These are phyloP conservation scores for Potamilus streckersoni DNA, from an alignment of 1,140 invertebrate species.

Conservation along the genomic window DNA sequence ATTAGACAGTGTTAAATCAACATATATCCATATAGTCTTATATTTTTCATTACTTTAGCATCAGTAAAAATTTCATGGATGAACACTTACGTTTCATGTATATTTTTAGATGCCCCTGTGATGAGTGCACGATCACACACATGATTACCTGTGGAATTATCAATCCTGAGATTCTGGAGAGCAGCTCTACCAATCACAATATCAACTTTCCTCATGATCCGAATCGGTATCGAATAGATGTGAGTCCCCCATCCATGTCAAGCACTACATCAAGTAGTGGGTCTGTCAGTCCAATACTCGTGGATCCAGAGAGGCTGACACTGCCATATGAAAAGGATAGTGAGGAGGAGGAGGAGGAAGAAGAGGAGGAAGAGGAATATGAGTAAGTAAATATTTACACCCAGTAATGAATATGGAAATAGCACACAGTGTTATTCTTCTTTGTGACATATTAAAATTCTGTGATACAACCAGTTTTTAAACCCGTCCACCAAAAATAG, in stretches of 20 bases:
- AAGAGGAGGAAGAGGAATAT: constrained; percentile 24
- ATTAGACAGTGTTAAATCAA: no score
- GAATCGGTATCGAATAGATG: constrained; percentile 58
- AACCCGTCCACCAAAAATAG: no score
- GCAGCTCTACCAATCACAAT: constrained; percentile 27
- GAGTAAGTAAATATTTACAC: constrained; percentile 30
- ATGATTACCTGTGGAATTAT: constrained; percentile 68
- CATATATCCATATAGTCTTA: no score
- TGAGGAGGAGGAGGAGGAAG: no score
- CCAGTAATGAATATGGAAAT: no score
- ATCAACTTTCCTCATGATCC: constrained; percentile 57
- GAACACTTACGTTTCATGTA: background rate
- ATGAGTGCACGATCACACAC: constrained; percentile 67
- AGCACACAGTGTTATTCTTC: no score
- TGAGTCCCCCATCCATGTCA: constrained; percentile 65
- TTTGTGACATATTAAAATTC: no score
- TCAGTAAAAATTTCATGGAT: no score
- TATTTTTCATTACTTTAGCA: no score
- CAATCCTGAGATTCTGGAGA: constrained; percentile 58
- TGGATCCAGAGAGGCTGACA: constrained; percentile 54
- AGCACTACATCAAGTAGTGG: constrained; percentile 64
- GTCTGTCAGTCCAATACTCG: constrained; percentile 61
- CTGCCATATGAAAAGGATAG: constrained; percentile 37
- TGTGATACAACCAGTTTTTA: no score
- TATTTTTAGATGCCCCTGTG: constrained; percentile 66